phyloP scores from a whole-genome alignment of 1,140 invertebrate genomes.

The Micrasema longulum region DNA sequence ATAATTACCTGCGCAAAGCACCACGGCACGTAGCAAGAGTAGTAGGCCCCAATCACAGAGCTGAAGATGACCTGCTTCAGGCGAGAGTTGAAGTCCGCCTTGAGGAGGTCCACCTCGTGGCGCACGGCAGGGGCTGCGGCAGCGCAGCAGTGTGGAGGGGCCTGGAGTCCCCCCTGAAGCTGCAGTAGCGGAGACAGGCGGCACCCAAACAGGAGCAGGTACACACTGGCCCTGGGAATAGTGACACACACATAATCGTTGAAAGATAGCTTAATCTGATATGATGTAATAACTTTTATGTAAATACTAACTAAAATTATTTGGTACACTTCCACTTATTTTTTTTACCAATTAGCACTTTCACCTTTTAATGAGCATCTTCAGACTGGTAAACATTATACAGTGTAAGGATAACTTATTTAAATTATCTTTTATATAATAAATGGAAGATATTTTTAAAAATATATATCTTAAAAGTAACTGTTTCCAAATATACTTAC shows the following conservation, averaged over 20 bases:
- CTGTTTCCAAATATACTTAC: too few species aligned
- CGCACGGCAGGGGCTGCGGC: conserved; percentile 78
- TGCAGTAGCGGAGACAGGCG: conserved; percentile 79
- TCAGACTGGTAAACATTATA: too few species aligned
- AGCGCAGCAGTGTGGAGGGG: conserved; percentile 78
- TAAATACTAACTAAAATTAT: too few species aligned
- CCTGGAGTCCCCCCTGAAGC: conserved; percentile 63
- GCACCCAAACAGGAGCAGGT: conserved; percentile 87
- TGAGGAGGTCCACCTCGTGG: conserved; percentile 86
- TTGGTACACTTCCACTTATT: too few species aligned
- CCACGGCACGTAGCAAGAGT: conserved; percentile 90
- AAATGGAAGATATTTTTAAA: too few species aligned
- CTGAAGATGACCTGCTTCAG: conserved; percentile 92
- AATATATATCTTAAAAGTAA: neutral
- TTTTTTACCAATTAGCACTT: too few species aligned
- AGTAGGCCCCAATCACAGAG: conserved; percentile 90
- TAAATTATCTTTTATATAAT: conserved; percentile 30
- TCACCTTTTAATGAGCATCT: too few species aligned
- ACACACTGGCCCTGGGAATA: conserved; percentile 78
- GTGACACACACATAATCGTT: too few species aligned
- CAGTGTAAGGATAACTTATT: too few species aligned
- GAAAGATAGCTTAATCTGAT: too few species aligned
- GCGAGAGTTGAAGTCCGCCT: conserved; percentile 88
- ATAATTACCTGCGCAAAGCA: conserved; percentile 83
- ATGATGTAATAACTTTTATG: too few species aligned